A percentile compares a stretch with the other conserved stretches of the same genome.
Conservation (phyloP, 2,797 vertebrate species). For the Limosa lapponica region DNA sequence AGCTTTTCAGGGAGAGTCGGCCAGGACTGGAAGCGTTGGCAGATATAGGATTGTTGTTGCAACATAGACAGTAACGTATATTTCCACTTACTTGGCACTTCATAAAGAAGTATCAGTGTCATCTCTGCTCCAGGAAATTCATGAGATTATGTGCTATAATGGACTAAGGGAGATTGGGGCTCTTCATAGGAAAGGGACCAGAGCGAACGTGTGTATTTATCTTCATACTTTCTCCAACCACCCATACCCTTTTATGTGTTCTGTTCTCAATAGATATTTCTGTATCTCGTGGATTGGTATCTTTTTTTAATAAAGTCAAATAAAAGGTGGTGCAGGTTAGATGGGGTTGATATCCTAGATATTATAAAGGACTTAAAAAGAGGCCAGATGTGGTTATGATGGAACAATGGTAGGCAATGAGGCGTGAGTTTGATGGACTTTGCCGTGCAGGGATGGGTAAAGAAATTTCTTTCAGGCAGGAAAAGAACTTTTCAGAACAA, state of each 20-base stretch:
- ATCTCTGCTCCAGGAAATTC: background rate
- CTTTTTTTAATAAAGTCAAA: constrained; percentile 12
- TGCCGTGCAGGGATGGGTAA: accelerated
- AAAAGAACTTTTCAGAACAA: background rate
- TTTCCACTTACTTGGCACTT: background rate
- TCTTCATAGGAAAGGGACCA: background rate
- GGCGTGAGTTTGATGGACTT: background rate
- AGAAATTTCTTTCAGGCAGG: background rate
- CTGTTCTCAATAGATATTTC: background rate
- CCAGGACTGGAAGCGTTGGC: background rate
- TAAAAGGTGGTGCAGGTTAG: background rate
- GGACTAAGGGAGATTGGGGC: background rate
- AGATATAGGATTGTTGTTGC: background rate
- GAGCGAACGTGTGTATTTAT: background rate
- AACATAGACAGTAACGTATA: background rate
- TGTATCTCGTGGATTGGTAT: background rate
- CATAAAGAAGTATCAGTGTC: background rate
- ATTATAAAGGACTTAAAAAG: background rate
- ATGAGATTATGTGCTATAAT: background rate
- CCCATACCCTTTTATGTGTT: background rate
- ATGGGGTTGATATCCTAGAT: background rate
- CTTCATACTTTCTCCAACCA: background rate
- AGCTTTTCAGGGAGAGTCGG: background rate
- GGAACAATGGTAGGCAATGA: background rate
- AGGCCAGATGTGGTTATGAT: background rate